Evolutionary conservation across 2,797 vertebrate genomes (phyloP), one percentile per base, ranked within the genome.

Genomic region (Anguilla marmorata): DNA sequence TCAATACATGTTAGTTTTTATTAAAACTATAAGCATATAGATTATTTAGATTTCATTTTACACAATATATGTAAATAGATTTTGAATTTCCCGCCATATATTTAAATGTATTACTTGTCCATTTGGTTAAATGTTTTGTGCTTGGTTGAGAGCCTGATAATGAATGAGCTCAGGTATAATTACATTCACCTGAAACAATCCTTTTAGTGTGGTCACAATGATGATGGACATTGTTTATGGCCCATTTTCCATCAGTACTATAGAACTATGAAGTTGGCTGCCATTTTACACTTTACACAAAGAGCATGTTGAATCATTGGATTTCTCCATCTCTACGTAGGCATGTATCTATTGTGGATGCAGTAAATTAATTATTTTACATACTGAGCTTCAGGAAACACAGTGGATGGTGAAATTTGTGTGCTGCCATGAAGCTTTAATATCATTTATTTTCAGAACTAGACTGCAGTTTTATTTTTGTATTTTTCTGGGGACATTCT

Each of bases 401-500:
- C 76, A 5, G 37, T 19, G 76, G 37, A 80, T 45, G 41, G 41
- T 80, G 76, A 48, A 50, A 50, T 82, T 50, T 48, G 45, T 45
- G 45, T n/a, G 2, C 6, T 82, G 79, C 24, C 79, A 82, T 50
- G 45, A 82, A 50, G 79, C 45, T 82, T 82, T 82, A 9, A 80
- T 19, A 50, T 82, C 3, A 76, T 50, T 50, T 24, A 82, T 82
- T 82, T 82, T 82, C 5, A n/a, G 79, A 48, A 48, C 21, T 45
- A 50, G 45, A 82, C 21, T 80, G 72, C 3, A 79, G 74, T 79
- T 79, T 79, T 79, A 45, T 79, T 79, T 79, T 37, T 45, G 16
- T 45, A 45, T 41, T 79, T 79, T 79, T 74, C n/a, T 21, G 11
- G 14, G n/a, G 24, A 82, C 3, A 12, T 50, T 82, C 45, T 82